Conservation (phyloP, 2,797 vertebrate genomes). For the Clarias pachynema region DNA sequence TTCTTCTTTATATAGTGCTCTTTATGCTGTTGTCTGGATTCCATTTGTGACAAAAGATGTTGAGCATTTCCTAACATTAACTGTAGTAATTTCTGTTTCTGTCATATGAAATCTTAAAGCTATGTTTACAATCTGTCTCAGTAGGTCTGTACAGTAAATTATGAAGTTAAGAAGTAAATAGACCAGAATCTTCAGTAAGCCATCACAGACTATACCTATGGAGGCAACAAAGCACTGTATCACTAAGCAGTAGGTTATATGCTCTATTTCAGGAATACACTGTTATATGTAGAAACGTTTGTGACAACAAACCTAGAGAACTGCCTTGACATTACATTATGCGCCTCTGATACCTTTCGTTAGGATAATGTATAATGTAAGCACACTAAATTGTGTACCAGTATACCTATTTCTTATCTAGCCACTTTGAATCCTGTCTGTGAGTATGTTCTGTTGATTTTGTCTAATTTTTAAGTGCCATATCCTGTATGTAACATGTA, state of each 20-base stretch:
- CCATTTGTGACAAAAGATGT: slow-evolving; percentile 46
- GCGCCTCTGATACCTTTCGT: slow-evolving; percentile 27
- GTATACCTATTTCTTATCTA: slow-evolving; percentile 21
- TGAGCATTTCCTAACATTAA: slow-evolving; percentile 40
- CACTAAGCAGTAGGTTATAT: slow-evolving; percentile 17
- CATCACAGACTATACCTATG: slow-evolving; percentile 43
- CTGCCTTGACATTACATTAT: slow-evolving; percentile 35
- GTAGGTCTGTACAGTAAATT: slow-evolving; percentile 37
- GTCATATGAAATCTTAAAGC: slow-evolving; percentile 46
- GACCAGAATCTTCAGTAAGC: slow-evolving; percentile 40
- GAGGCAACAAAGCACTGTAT: slow-evolving; percentile 48
- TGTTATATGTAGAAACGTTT: slow-evolving; percentile 28
- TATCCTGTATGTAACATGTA: slow-evolving; percentile 26
- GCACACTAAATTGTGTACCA: slow-evolving; percentile 28
- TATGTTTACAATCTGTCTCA: slow-evolving; percentile 47
- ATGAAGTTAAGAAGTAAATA: slow-evolving; percentile 27
- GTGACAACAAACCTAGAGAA: slow-evolving; percentile 8
- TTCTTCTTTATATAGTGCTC: slow-evolving; percentile 43
- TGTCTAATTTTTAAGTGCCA: slow-evolving; percentile 24
- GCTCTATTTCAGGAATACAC: slow-evolving; percentile 45
- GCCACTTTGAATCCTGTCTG: slow-evolving; percentile 24
- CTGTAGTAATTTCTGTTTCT: slow-evolving; percentile 52
- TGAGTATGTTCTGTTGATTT: slow-evolving; percentile 8
- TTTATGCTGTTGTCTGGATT: slow-evolving; percentile 52
- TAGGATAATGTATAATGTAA: slow-evolving; percentile 35